phyloP scores from a whole-genome alignment of 2,888 invertebrate genomes.

The Dysmachus trigonus region DNA sequence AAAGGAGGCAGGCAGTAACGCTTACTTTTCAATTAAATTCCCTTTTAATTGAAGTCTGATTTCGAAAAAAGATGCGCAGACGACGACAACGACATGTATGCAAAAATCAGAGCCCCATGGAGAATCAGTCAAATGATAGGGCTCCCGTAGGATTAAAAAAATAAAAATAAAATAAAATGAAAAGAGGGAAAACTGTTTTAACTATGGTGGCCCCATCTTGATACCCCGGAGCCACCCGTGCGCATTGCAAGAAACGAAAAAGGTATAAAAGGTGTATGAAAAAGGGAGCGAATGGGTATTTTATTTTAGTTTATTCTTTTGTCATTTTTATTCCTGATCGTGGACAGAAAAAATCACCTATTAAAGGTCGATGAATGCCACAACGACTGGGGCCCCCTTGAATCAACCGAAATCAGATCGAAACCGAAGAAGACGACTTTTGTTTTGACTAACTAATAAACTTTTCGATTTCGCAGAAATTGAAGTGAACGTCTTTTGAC shows the following conservation, averaged over 20 bases:
- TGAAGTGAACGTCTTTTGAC: too few relatives aligned
- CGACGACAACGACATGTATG: neutral
- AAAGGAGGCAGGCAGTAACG: neutral
- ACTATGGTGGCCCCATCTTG: neutral
- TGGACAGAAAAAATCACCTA: neutral
- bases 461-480: neutral
- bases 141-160: neutral
- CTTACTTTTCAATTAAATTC: conserved; percentile 19
- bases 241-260: too few relatives aligned
- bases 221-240: neutral
- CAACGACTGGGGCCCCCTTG: too few relatives aligned
- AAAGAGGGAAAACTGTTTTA: neutral
- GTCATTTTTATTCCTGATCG: neutral
- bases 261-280: neutral
- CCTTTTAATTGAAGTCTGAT: conserved; percentile 30
- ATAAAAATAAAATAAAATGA: neutral
- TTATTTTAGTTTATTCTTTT: neutral
- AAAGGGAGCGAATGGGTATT: neutral
- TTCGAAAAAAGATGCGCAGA: conserved; percentile 4
- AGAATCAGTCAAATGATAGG: neutral
- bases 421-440: neutral
- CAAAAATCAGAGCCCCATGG: neutral
- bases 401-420: neutral
- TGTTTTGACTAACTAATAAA: neutral
- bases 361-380: neutral